Conservation (phyloP, 2,797 vertebrate genomes). For the Cossypha heuglini region DNA sequence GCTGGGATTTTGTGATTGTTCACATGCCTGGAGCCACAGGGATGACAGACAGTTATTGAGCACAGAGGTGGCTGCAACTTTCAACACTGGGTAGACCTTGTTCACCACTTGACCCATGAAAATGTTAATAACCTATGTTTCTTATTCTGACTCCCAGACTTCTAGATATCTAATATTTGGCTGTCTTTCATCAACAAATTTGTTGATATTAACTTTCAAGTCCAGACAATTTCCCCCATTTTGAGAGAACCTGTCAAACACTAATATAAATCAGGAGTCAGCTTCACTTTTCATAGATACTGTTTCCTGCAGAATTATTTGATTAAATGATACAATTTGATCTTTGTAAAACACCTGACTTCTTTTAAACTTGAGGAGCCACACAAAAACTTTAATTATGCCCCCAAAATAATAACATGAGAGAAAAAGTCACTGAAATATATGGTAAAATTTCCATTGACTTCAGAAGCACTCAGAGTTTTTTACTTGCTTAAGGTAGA, state of each 20-base stretch:
- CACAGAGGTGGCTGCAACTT: not conserved
- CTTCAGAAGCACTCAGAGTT: not conserved
- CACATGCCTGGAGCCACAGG: not conserved
- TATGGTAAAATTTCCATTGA: not conserved
- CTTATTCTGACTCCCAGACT: not conserved
- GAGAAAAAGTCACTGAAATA: not conserved
- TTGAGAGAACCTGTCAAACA: not conserved
- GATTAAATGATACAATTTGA: not conserved
- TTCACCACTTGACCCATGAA: not conserved
- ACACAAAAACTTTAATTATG: not conserved
- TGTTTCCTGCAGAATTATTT: not conserved
- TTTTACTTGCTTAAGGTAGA: not conserved
- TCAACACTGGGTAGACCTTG: not conserved
- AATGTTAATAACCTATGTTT: not conserved
- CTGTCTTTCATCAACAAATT: not conserved
- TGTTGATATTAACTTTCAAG: not conserved
- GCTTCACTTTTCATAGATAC: not conserved
- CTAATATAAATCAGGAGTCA: not conserved
- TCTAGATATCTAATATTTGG: not conserved
- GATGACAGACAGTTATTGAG: not conserved
- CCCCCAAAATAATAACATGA: not conserved
- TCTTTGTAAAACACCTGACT: not conserved
- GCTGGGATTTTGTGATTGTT: not conserved
- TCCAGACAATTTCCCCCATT: not conserved
- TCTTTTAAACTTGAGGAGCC: not conserved